These are phyloP conservation scores for Drosophila seguyi DNA, from an alignment of 1,140 invertebrate species.

Conservation along the genomic window DNA sequence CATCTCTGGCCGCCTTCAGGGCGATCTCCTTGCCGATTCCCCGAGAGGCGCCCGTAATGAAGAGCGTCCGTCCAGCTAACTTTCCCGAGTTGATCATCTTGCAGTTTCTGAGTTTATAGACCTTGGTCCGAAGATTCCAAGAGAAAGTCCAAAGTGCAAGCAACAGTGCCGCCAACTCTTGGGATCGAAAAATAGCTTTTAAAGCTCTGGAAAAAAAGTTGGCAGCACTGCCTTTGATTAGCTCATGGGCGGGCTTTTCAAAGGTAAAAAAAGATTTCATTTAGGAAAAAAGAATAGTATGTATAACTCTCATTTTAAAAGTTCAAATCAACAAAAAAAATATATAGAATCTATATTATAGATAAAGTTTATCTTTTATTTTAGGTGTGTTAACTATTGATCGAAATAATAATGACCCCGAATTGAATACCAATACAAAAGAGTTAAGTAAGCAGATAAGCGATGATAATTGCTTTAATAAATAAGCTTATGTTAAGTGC, in stretches of 20 bases:
- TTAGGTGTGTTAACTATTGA: neutral
- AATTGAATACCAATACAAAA: neutral
- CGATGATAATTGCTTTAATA: neutral
- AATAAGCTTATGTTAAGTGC: neutral
- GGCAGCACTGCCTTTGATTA: neutral
- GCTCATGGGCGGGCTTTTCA: neutral
- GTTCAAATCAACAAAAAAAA: too few species aligned
- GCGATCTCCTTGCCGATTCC: conserved; percentile 99
- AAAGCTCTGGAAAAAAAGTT: neutral
- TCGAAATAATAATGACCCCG: neutral
- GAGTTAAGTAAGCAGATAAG: neutral
- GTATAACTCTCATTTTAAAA: too few species aligned
- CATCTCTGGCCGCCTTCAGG: conserved; percentile 96
- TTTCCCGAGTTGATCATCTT: conserved; percentile 88
- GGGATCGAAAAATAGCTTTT: neutral
- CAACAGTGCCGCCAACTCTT: conserved; percentile 2
- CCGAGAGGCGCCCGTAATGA: conserved; percentile 98
- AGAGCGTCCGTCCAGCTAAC: conserved; percentile 95
- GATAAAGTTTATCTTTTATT: neutral
- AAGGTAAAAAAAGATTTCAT: neutral
- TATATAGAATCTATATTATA: too few species aligned
- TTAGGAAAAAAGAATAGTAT: too few species aligned
- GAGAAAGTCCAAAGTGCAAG: conserved; percentile 77
- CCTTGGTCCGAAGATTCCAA: conserved; percentile 45
- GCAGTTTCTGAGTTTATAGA: conserved; percentile 20